phyloP scores from a whole-genome alignment of 1,140 invertebrate genomes.

The Halesus radiatus region DNA sequence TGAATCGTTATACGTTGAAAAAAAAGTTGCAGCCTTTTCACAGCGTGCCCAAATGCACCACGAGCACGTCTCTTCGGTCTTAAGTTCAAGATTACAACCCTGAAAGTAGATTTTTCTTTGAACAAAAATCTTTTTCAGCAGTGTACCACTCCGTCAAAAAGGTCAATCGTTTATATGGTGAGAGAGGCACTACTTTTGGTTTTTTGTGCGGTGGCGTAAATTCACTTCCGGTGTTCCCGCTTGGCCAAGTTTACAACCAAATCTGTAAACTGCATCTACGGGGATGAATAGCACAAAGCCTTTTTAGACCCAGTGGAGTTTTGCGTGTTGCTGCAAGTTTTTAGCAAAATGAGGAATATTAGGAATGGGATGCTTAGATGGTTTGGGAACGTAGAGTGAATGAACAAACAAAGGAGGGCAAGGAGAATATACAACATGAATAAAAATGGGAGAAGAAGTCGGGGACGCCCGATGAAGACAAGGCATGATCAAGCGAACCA shows the following conservation, averaged over 20 bases:
- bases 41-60: background rate
- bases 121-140: background rate
- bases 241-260: background rate
- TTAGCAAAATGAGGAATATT: no score
- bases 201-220: background rate
- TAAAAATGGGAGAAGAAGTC: no score
- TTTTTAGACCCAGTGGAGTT: background rate
- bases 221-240: background rate
- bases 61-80: background rate
- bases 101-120: slow-evolving; percentile 6
- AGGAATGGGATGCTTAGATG: no score
- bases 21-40: background rate
- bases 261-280: slow-evolving; percentile 6
- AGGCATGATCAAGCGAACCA: no score
- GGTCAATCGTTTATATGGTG: background rate
- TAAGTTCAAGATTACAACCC: slow-evolving; percentile 26
- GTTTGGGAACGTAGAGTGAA: no score
- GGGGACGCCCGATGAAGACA: no score
- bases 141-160: background rate
- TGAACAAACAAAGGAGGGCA: no score
- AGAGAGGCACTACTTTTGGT: background rate
- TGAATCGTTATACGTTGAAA: no score
- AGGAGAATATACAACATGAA: no score
- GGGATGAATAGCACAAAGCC: slow-evolving; percentile 6
- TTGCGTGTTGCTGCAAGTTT: background rate